These are phyloP conservation scores for Drosophila asahinai DNA, from an alignment of 1,140 invertebrate species.

Conservation along the genomic window DNA sequence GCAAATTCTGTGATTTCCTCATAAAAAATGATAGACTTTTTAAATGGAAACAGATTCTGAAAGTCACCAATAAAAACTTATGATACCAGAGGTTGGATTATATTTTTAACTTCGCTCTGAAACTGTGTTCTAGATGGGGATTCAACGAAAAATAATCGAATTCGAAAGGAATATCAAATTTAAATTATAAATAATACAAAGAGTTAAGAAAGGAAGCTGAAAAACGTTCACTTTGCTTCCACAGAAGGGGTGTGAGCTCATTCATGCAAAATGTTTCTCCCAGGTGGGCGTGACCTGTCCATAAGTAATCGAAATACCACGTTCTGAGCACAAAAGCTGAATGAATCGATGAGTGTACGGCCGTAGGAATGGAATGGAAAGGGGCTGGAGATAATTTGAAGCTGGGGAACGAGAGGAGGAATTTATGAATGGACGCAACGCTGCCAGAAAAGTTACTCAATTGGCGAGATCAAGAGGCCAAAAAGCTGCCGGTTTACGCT, in stretches of 20 bases:
- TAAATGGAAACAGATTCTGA: not conserved
- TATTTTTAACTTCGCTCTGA: not conserved
- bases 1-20: not conserved
- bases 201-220: not conserved
- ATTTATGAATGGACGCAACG: constrained; percentile 46
- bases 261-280: constrained; percentile 17
- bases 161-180: not conserved
- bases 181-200: not conserved
- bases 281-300: constrained; percentile 8
- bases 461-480: constrained; percentile 75
- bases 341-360: constrained; percentile 57
- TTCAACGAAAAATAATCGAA: not conserved
- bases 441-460: constrained; percentile 64
- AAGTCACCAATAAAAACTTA: not conserved
- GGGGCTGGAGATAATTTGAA: not conserved
- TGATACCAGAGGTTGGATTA: not conserved
- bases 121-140: not conserved
- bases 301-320: constrained; percentile 30
- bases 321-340: constrained; percentile 51
- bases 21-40: not conserved
- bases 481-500: constrained; percentile 55
- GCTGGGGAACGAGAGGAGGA: not conserved
- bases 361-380: constrained; percentile 2
- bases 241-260: constrained; percentile 30
- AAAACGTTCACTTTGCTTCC: not conserved